Evolutionary conservation across 2,888 invertebrate genomes (phyloP).

Genomic region (Apamea monoglypha): DNA sequence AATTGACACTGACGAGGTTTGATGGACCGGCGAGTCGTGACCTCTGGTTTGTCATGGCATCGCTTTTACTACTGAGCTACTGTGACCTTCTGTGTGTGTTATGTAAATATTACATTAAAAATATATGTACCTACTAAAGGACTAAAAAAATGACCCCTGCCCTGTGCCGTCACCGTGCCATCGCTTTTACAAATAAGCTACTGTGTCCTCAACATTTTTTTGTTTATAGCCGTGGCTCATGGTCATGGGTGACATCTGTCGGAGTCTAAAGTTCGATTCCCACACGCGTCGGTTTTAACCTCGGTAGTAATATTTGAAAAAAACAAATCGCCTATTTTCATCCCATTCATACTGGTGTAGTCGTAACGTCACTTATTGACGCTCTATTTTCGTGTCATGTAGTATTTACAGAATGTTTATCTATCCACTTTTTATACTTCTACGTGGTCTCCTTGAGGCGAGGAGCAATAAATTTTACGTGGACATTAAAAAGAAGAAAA

Average conservation of each 20-base stretch:
- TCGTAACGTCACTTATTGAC: not conserved
- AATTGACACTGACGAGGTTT: not conserved
- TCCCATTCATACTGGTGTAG: slow-evolving; percentile 26
- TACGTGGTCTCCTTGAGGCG: slow-evolving; percentile 39
- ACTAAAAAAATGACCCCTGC: not conserved
- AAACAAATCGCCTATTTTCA: slow-evolving; percentile 25
- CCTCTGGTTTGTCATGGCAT: not conserved
- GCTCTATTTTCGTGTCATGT: not conserved
- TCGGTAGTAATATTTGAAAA: not conserved
- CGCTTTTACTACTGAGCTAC: not conserved
- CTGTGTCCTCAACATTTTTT: not conserved
- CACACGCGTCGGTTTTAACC: not conserved
- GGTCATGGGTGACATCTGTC: not conserved
- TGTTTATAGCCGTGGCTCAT: not conserved
- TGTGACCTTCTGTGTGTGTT: not conserved
- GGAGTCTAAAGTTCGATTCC: not conserved
- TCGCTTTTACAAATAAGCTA: not conserved
- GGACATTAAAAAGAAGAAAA: slow-evolving; percentile 29
- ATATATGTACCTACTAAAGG: not conserved
- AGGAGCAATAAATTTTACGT: slow-evolving; percentile 32
- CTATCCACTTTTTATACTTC: slow-evolving; percentile 37
- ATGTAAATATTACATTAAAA: not conserved
- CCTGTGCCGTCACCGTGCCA: not conserved
- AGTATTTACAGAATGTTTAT: slow-evolving; percentile 28
- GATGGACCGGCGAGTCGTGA: not conserved